Evolutionary conservation across 2,113 vertebrate genomes (phyloP), one percentile per base, ranked within the genome.

Genomic region (Psilopogon haemacephalus): DNA sequence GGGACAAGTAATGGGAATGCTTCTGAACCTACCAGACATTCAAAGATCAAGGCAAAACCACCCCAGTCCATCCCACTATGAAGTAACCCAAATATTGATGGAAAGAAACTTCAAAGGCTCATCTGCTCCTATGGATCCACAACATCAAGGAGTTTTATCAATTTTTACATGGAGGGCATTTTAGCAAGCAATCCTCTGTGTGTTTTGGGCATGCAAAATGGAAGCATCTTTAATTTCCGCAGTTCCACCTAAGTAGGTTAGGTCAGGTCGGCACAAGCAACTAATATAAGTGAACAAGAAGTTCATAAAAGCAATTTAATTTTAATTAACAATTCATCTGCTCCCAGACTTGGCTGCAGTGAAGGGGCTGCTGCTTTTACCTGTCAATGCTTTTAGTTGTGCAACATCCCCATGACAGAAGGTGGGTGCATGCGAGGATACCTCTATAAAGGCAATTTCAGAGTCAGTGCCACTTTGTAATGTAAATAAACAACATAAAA

Each of bases 271-370:
- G 71, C 33, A 94, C 79, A 94, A 92, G 87, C 82, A 96, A 94
- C 92, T 94, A 92, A 95, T 89, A 95, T 60, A 95, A 94, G 90
- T 88, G 94, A 95, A 94, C 84, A 90, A 87, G 87, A 94, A 95
- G 91, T 91, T 89, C 87, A 94, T 91, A 91, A 96, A 94, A 92
- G 78, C 75, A 94, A 95, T 92, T 95, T 94, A 82, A 87, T 69
- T 90, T 91, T 75, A 89, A 92, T 94, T 95, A 94, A 90, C 90
- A 93, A 78, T 83, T 94, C 30, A 64, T 86, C 79, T 63, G 50
- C 72, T 90, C 60, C 56, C 72, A 86, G 54, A 38, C 46, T 83
- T 88, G 40, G 33, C 60, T 68, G 27, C 56, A 70, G 64, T 59
- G 59, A 71, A 74, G 30, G 63, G 8, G 48, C 38, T 90, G 56